Percentiles rank a stretch among this genome's conserved stretches.
These are phyloP conservation scores for Dysmachus trigonus DNA, from an alignment of 2,888 invertebrate species.

Conservation along the genomic window DNA sequence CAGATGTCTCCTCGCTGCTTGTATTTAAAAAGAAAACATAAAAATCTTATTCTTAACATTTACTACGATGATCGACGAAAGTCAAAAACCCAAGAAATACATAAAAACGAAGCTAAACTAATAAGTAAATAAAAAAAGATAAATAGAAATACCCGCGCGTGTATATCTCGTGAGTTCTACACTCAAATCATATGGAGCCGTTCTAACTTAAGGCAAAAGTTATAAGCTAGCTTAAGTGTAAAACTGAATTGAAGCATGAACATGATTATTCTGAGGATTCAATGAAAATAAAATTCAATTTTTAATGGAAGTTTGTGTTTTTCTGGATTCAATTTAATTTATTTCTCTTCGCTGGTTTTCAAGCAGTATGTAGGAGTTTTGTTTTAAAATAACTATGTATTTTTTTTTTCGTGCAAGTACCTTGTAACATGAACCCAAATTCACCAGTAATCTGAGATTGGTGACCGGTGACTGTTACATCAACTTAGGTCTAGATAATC, in stretches of 20 bases:
- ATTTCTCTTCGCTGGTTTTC: background rate
- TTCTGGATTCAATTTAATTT: background rate
- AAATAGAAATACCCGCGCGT: background rate
- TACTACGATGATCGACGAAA: background rate
- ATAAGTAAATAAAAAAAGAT: background rate
- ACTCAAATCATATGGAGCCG: background rate
- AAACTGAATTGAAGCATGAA: conserved; percentile 32
- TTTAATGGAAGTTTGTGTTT: conserved; percentile 18
- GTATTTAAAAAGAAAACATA: background rate
- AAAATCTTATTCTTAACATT: background rate
- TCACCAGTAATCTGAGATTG: no score
- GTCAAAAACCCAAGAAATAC: background rate
- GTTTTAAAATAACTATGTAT: no score
- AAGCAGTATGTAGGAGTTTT: background rate
- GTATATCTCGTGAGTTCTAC: background rate
- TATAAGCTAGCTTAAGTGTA: conserved; percentile 31
- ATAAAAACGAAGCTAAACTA: background rate
- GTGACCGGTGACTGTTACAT: no score
- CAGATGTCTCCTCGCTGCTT: background rate
- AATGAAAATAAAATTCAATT: conserved; percentile 39
- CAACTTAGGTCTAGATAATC: no score
- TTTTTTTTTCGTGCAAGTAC: no score
- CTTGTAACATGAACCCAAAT: no score
- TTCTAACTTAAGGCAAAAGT: conserved; percentile 2
- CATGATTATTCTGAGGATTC: conserved; percentile 14